Conservation (phyloP, 1,140 invertebrate species). For the Chelonus insularis region DNA sequence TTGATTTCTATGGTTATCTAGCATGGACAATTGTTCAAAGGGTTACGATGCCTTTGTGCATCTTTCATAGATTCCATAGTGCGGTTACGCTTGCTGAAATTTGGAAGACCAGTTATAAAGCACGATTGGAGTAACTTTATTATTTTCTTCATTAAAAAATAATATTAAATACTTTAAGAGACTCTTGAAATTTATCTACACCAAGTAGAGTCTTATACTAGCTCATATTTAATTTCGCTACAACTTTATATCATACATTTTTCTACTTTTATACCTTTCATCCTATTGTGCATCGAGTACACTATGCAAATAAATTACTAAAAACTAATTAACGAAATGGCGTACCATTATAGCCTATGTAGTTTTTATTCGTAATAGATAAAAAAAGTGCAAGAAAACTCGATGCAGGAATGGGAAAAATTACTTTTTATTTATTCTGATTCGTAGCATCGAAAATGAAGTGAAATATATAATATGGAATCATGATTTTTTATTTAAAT, state of each 20-base stretch:
- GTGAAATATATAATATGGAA: constrained; percentile 1
- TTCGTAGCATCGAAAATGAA: constrained; percentile 16
- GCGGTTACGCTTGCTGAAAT: constrained; percentile 96
- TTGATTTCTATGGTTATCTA: constrained; percentile 91
- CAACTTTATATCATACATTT: constrained; percentile 38
- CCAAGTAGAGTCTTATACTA: too few relatives aligned
- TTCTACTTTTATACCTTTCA: constrained; percentile 59
- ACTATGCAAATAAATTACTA: constrained; percentile 6
- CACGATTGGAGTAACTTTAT: constrained; percentile 71
- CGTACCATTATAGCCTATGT: not conserved
- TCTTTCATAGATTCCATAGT: constrained; percentile 97
- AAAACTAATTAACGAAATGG: not conserved
- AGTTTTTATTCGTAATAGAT: too few relatives aligned
- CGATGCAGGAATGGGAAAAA: too few relatives aligned
- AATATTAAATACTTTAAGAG: constrained; percentile 1
- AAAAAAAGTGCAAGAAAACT: too few relatives aligned
- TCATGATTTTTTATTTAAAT: constrained; percentile 18
- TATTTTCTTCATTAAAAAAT: not conserved
- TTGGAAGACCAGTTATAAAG: constrained; percentile 97
- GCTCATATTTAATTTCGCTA: not conserved
- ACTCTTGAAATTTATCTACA: too few relatives aligned
- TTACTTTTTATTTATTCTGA: too few relatives aligned
- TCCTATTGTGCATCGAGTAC: constrained; percentile 40
- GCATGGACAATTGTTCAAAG: constrained; percentile 94
- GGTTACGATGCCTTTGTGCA: constrained; percentile 90